Evolutionary conservation across 2,113 vertebrate species (phyloP).

Genomic region (Psittacula cyanocephala): DNA sequence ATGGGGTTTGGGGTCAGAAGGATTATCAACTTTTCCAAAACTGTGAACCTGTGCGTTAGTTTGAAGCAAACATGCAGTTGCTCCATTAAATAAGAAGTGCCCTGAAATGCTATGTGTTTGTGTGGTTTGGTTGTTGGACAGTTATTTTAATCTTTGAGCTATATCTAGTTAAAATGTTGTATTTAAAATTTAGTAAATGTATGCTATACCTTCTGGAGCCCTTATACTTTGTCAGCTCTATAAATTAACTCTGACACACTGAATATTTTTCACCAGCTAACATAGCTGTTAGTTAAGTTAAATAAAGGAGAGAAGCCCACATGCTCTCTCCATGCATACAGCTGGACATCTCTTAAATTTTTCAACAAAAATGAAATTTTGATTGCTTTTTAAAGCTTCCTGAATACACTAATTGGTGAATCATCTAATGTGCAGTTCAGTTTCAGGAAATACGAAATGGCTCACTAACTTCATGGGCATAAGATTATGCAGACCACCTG

Average conservation of each 20-base stretch:
- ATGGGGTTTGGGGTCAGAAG: not conserved
- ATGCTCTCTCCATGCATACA: constrained; percentile 47
- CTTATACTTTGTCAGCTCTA: constrained; percentile 68
- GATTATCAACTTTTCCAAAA: not conserved
- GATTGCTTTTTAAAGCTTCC: constrained; percentile 63
- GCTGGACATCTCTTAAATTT: constrained; percentile 64
- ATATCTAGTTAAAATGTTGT: constrained; percentile 57
- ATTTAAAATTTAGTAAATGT: constrained; percentile 66
- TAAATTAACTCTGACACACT: constrained; percentile 69
- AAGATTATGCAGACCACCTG: constrained; percentile 63
- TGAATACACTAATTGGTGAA: constrained; percentile 67
- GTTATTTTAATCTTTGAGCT: constrained; percentile 54
- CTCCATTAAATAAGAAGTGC: not conserved
- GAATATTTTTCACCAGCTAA: constrained; percentile 66
- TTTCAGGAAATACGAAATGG: constrained; percentile 64
- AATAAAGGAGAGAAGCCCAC: constrained; percentile 60
- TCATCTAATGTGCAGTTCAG: constrained; percentile 62
- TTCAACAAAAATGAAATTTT: constrained; percentile 55
- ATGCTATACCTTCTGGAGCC: constrained; percentile 65
- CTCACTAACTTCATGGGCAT: constrained; percentile 37
- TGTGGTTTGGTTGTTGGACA: constrained; percentile 21
- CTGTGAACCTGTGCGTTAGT: not conserved
- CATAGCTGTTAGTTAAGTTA: constrained; percentile 58
- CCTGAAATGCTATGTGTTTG: not conserved
- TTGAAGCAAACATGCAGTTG: not conserved